Conservation (phyloP, 1,140 invertebrate species). For the Zelostemma sp. region DNA sequence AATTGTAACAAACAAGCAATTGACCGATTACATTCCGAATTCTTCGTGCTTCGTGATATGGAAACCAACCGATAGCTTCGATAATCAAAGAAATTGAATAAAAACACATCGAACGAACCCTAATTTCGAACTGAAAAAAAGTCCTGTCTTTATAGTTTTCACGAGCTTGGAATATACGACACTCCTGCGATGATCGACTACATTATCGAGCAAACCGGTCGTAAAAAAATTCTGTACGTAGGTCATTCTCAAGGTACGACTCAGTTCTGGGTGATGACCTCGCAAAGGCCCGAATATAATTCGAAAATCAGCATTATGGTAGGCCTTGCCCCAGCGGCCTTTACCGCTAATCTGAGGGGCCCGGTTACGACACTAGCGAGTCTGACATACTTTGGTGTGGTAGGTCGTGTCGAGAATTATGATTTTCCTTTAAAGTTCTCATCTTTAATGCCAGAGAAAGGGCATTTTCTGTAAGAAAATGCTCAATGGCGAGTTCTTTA, state of each 20-base stretch:
- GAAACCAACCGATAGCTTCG: too few relatives aligned
- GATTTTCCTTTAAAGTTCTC: conserved; percentile 12
- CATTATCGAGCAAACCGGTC: conserved; percentile 71
- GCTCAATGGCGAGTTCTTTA: neutral
- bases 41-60: too few relatives aligned
- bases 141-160: conserved; percentile 67
- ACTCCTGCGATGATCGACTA: conserved; percentile 76
- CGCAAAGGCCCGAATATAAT: conserved; percentile 74
- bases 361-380: conserved; percentile 59
- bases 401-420: conserved; percentile 50
- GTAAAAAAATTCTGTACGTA: conserved; percentile 73
- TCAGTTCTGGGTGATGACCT: conserved; percentile 73
- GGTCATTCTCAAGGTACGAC: conserved; percentile 79
- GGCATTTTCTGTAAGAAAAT: neutral
- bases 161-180: conserved; percentile 78
- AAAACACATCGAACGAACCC: too few relatives aligned
- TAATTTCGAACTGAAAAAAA: too few relatives aligned
- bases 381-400: conserved; percentile 64
- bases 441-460: neutral
- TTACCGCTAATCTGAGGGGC: conserved; percentile 57
- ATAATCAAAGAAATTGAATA: too few relatives aligned
- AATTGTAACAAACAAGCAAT: too few relatives aligned
- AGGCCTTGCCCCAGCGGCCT: conserved; percentile 75
- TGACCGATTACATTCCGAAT: too few relatives aligned
- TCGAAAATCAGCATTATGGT: conserved; percentile 72